Percentiles rank a stretch among this genome's conserved stretches.
Conservation (phyloP, 2,888 invertebrate species). For the Pristionchus arcanus region DNA sequence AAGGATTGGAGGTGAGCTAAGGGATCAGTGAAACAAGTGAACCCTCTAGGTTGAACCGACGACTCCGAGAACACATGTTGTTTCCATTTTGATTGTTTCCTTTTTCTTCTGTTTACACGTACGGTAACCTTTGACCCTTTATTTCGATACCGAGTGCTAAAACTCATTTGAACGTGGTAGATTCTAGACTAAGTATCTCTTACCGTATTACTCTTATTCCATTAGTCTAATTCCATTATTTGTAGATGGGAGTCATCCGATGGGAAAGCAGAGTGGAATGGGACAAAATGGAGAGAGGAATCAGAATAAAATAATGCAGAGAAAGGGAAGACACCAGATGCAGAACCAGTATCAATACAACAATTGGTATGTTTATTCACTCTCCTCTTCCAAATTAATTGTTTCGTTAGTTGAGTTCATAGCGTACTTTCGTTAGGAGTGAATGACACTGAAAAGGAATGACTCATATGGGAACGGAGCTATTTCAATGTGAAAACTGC, state of each 20-base stretch:
- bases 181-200: background rate
- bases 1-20: background rate
- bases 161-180: background rate
- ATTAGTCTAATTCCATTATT: background rate
- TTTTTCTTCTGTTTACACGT: background rate
- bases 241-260: background rate
- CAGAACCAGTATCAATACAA: background rate
- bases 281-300: background rate
- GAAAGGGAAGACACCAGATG: background rate
- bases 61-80: background rate
- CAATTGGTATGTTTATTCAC: background rate
- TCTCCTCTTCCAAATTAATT: background rate
- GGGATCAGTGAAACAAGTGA: background rate
- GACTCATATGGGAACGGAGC: background rate
- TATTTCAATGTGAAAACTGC: background rate
- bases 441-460: background rate
- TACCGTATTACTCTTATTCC: background rate
- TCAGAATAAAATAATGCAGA: background rate
- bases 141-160: background rate
- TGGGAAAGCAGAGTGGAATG: background rate
- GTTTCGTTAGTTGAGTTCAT: background rate
- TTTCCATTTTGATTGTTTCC: background rate
- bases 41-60: background rate
- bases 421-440: background rate
- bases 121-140: background rate